Percentiles rank a stretch among this genome's conserved stretches.
Evolutionary conservation across 2,888 invertebrate genomes (phyloP).

Genomic region (Brachyptera risi): DNA sequence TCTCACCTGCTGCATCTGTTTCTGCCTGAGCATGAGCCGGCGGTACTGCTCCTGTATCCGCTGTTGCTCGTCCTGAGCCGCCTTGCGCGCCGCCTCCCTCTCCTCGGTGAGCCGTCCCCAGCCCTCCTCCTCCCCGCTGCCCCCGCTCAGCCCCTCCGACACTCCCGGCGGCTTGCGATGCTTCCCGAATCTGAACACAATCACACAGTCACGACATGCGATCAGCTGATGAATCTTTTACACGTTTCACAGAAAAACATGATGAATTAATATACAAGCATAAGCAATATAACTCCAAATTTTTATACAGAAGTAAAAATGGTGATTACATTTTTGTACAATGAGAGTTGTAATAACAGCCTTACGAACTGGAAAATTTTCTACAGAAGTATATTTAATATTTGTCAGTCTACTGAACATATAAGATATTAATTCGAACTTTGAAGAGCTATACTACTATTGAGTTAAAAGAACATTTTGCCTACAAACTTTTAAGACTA

Average conservation of each 20-base stretch:
- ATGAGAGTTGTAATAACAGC: too few species aligned
- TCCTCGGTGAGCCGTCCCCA: conserved; percentile 34
- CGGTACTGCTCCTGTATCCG: conserved; percentile 48
- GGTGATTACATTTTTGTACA: too few species aligned
- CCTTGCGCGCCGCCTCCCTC: conserved; percentile 40
- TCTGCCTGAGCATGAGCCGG: conserved; percentile 42
- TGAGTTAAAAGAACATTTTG: too few species aligned
- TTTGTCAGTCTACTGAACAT: too few species aligned
- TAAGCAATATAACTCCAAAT: too few species aligned
- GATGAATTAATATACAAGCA: conserved; percentile 9
- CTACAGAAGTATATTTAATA: too few species aligned
- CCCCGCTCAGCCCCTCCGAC: conserved; percentile 42
- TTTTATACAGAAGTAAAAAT: too few species aligned
- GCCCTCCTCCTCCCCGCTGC: conserved; percentile 44
- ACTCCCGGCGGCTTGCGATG: conserved; percentile 50
- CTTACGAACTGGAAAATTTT: too few species aligned
- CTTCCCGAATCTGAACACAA: conserved; percentile 55
- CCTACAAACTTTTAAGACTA: too few species aligned
- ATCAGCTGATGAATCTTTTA: neutral
- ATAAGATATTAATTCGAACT: too few species aligned
- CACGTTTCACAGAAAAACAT: conserved; percentile 21
- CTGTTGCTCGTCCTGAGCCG: conserved; percentile 43
- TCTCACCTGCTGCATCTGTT: conserved; percentile 32
- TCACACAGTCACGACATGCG: neutral
- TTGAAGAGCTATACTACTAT: too few species aligned